These are phyloP conservation scores for Phalacrocorax pelagicus DNA, from an alignment of 2,113 vertebrate genomes.

Conservation along the genomic window DNA sequence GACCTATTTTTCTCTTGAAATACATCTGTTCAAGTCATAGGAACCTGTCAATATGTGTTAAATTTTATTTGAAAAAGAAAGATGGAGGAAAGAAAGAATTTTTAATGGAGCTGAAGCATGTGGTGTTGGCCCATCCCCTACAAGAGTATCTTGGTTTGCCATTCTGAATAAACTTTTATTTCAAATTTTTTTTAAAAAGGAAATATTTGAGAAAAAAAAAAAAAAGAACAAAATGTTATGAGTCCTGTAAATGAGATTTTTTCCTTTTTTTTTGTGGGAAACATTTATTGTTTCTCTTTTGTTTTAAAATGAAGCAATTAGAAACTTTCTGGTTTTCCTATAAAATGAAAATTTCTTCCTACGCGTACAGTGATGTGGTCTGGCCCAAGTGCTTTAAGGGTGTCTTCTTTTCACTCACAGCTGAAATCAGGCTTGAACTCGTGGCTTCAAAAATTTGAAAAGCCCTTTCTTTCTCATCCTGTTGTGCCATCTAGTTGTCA, in stretches of 20 bases:
- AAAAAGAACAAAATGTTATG: background rate
- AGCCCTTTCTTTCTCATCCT: background rate
- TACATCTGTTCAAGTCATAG: background rate
- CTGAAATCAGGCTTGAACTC: background rate
- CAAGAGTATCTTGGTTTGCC: background rate
- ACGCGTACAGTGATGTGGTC: background rate
- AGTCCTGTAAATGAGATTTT: background rate
- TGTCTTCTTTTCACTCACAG: background rate
- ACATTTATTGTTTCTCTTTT: background rate
- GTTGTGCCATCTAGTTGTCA: background rate
- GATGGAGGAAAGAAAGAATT: background rate
- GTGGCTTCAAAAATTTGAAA: background rate
- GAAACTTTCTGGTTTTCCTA: background rate
- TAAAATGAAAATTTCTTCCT: background rate
- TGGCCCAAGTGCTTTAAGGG: background rate
- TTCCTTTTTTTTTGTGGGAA: background rate
- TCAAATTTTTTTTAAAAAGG: background rate
- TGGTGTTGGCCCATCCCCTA: background rate
- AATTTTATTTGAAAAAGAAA: background rate
- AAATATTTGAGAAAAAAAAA: background rate
- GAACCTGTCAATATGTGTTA: background rate
- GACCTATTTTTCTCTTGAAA: background rate
- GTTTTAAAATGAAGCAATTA: background rate
- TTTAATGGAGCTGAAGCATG: background rate
- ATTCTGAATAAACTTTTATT: background rate